phyloP scores from a whole-genome alignment of 2,888 invertebrate genomes.

The Melanotus villosus region DNA sequence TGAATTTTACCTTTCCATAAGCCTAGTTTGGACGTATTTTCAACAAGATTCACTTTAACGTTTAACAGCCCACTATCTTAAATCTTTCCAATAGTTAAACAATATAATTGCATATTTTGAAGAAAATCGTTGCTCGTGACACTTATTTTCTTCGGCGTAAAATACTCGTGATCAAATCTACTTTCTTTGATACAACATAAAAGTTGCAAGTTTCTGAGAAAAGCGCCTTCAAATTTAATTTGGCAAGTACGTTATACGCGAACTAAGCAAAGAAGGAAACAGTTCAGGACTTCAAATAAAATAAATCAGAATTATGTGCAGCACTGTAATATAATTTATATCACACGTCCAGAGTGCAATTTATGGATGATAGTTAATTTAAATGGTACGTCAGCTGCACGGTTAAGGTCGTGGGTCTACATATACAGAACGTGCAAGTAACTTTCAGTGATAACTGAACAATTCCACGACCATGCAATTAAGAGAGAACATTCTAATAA shows the following conservation, averaged over 20 bases:
- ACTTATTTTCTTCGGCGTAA: not conserved
- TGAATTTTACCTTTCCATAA: no score
- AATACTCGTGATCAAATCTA: constrained; percentile 29
- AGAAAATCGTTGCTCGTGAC: constrained; percentile 24
- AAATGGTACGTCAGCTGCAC: constrained; percentile 28
- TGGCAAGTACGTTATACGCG: constrained; percentile 13
- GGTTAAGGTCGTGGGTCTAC: constrained; percentile 28
- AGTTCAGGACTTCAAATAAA: constrained; percentile 21
- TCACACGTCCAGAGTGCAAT: constrained; percentile 25
- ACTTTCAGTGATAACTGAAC: constrained; percentile 32
- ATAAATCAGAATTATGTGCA: constrained; percentile 33
- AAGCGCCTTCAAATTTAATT: not conserved
- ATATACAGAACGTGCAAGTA: constrained; percentile 36
- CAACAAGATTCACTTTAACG: no score
- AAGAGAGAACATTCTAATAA: constrained; percentile 7
- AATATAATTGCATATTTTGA: no score
- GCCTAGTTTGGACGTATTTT: no score
- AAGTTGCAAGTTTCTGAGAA: no score
- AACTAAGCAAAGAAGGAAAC: constrained; percentile 21
- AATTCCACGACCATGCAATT: constrained; percentile 30
- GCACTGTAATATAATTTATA: constrained; percentile 28
- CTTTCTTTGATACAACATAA: constrained; percentile 5
- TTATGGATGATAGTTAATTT: constrained; percentile 36
- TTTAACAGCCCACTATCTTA: no score
- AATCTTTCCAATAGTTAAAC: no score